Percentiles rank a stretch among this genome's conserved stretches.
These are phyloP conservation scores for Ceratoteleas bidentatus DNA, from an alignment of 1,140 invertebrate species.

Conservation along the genomic window DNA sequence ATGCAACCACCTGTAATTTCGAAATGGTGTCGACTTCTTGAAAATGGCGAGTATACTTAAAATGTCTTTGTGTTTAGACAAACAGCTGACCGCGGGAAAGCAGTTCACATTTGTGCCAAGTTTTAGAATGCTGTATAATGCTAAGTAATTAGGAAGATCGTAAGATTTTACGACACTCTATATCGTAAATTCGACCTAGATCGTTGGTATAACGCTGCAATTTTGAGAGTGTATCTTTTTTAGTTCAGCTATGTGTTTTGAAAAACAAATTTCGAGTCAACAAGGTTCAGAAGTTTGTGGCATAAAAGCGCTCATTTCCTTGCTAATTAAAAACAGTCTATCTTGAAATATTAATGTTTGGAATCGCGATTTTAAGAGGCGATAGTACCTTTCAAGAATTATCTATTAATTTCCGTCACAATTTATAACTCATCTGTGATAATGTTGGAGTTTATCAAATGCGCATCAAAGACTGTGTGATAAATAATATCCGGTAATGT, in stretches of 20 bases:
- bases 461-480: slow-evolving; percentile 12
- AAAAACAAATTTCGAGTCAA: slow-evolving; percentile 21
- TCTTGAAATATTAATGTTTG: too few relatives aligned
- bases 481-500: slow-evolving; percentile 35
- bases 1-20: too few relatives aligned
- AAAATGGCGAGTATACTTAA: slow-evolving; percentile 1
- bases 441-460: slow-evolving; percentile 38
- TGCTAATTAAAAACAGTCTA: neutral
- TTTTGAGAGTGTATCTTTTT: slow-evolving; percentile 19
- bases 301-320: neutral
- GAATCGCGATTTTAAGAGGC: too few relatives aligned
- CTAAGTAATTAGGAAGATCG: slow-evolving; percentile 38
- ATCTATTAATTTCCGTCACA: slow-evolving; percentile 19
- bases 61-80: slow-evolving; percentile 13
- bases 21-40: too few relatives aligned
- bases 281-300: neutral
- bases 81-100: slow-evolving; percentile 6
- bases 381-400: neutral
- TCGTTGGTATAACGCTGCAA: slow-evolving; percentile 31
- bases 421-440: slow-evolving; percentile 33
- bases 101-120: slow-evolving; percentile 4
- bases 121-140: slow-evolving; percentile 5
- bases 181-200: slow-evolving; percentile 29
- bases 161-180: slow-evolving; percentile 31
- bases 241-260: slow-evolving; percentile 12